These are phyloP conservation scores for Labroides dimidiatus DNA, from an alignment of 2,797 vertebrate genomes.

Conservation along the genomic window DNA sequence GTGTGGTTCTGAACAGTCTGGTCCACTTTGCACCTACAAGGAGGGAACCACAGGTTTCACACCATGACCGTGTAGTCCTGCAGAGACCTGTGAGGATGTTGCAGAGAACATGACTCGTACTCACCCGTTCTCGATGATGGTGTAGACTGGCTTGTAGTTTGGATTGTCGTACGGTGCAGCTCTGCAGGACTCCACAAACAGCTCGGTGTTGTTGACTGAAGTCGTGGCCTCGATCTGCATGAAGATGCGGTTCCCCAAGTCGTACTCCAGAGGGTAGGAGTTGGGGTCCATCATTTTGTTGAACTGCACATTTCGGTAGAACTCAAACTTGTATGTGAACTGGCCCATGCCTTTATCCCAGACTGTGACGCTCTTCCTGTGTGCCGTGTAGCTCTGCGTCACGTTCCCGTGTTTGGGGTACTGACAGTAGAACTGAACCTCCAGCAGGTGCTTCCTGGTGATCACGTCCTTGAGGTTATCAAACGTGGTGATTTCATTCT, in stretches of 20 bases:
- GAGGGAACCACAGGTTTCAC: not conserved
- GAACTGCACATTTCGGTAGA: slow-evolving; percentile 59
- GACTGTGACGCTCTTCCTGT: slow-evolving; percentile 59
- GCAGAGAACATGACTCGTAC: not conserved
- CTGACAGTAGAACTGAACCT: slow-evolving; percentile 74
- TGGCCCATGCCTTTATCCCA: slow-evolving; percentile 74
- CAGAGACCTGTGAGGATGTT: not conserved
- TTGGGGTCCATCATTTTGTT: slow-evolving; percentile 24
- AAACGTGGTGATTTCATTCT: slow-evolving; percentile 68
- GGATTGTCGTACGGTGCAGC: slow-evolving; percentile 77
- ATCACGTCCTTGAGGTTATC: slow-evolving; percentile 41
- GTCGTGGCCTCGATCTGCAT: slow-evolving; percentile 76
- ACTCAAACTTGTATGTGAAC: slow-evolving; percentile 78
- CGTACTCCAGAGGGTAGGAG: slow-evolving; percentile 69
- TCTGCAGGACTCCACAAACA: slow-evolving; percentile 82
- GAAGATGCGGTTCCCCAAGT: slow-evolving; percentile 64
- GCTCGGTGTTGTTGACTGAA: slow-evolving; percentile 63
- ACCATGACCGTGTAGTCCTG: not conserved
- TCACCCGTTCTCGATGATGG: slow-evolving; percentile 79
- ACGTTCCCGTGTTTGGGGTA: slow-evolving; percentile 75
- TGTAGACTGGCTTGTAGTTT: slow-evolving; percentile 65
- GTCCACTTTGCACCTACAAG: slow-evolving; percentile 72
- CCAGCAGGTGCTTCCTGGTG: slow-evolving; percentile 71
- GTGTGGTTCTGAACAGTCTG: slow-evolving; percentile 58
- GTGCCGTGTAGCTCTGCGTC: slow-evolving; percentile 54